Evolutionary conservation across 1,140 invertebrate genomes (phyloP).

Genomic region (Zophobas atratus): DNA sequence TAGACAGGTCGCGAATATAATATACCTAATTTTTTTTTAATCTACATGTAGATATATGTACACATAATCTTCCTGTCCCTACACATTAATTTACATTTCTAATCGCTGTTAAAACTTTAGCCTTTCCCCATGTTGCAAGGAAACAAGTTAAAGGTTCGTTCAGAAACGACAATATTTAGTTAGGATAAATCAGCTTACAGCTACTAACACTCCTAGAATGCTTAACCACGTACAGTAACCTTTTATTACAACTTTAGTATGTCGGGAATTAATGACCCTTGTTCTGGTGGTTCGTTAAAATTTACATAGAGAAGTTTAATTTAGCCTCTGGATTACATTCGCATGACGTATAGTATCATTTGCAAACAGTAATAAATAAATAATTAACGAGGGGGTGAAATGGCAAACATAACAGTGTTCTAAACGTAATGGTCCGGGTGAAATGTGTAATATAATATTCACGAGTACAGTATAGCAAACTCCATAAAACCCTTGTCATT

Average conservation of each 20-base stretch:
- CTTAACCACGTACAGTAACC: slow-evolving; percentile 1
- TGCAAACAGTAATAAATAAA: background rate
- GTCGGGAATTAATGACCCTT: slow-evolving; percentile 25
- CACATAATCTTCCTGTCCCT: too few species aligned
- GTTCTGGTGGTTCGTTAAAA: slow-evolving; percentile 18
- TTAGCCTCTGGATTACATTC: background rate
- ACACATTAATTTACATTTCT: background rate
- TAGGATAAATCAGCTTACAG: background rate
- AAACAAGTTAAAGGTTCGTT: background rate
- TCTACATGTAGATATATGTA: too few species aligned
- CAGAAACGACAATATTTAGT: slow-evolving; percentile 1
- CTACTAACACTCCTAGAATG: background rate
- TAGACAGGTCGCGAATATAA: too few species aligned
- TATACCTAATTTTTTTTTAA: too few species aligned
- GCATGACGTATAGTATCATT: background rate
- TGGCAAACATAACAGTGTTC: too few species aligned
- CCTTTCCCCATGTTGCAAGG: background rate
- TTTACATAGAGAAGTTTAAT: slow-evolving; percentile 16
- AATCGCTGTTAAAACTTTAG: background rate
- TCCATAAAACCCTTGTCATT: too few species aligned
- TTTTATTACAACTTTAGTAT: slow-evolving; percentile 1
- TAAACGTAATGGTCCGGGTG: too few species aligned
- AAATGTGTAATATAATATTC: too few species aligned
- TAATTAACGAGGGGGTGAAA: background rate
- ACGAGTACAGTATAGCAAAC: too few species aligned